phyloP scores from a whole-genome alignment of 2,113 vertebrate genomes.

The Pedionomus torquatus region DNA sequence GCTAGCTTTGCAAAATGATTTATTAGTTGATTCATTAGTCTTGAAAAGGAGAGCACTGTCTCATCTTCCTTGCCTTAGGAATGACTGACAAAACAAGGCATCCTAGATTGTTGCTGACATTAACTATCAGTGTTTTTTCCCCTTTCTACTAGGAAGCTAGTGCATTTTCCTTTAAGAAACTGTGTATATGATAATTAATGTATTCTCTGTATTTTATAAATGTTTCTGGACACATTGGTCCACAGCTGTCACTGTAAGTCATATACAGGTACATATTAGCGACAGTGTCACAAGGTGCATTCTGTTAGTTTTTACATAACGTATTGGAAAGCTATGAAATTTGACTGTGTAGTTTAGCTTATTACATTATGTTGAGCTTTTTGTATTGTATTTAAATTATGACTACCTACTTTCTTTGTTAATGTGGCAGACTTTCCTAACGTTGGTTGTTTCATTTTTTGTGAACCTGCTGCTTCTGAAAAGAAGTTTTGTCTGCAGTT shows the following conservation, averaged over 20 bases:
- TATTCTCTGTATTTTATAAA: neutral
- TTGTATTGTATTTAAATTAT: neutral
- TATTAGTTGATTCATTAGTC: neutral
- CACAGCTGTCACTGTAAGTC: neutral
- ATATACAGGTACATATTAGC: neutral
- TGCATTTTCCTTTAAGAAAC: neutral
- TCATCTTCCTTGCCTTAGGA: neutral
- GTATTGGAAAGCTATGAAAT: neutral
- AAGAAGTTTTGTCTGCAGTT: neutral
- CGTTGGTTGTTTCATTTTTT: neutral
- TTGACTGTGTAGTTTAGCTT: neutral
- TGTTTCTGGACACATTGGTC: neutral
- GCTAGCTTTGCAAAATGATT: neutral
- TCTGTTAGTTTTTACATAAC: neutral
- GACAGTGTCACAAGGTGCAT: neutral
- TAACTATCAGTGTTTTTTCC: neutral
- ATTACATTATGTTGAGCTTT: neutral
- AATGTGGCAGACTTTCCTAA: neutral
- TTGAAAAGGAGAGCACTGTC: neutral
- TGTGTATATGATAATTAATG: neutral
- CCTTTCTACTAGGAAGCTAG: neutral
- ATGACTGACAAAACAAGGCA: neutral
- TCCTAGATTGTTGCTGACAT: neutral
- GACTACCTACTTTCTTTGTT: neutral
- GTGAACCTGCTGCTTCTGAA: neutral